phyloP scores from a whole-genome alignment of 2,113 vertebrate genomes.

The Notechis scutatus region DNA sequence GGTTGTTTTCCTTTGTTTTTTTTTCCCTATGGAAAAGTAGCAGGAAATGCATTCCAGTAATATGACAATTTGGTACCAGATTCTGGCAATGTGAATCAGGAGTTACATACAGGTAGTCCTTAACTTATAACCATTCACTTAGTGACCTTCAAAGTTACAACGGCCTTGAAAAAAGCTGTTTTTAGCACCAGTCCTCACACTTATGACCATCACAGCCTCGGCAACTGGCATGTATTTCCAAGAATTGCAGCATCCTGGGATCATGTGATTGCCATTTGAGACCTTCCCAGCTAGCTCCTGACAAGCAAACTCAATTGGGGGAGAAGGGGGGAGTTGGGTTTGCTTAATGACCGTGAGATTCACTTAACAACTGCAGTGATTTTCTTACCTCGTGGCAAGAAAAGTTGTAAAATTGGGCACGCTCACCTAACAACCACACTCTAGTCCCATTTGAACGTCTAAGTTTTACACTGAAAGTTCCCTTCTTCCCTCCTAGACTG shows the following conservation, averaged over 20 bases:
- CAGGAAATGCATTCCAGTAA: background rate
- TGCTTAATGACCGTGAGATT: background rate
- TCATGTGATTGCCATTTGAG: background rate
- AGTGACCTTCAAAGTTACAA: background rate
- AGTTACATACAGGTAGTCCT: background rate
- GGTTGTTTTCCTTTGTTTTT: background rate
- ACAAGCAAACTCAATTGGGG: background rate
- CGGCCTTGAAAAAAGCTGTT: background rate
- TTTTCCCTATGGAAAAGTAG: background rate
- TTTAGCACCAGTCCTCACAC: background rate
- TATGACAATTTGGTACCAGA: background rate
- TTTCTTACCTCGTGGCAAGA: background rate
- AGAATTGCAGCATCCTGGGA: background rate
- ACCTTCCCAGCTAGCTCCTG: background rate
- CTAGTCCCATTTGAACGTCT: background rate
- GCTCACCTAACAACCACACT: background rate
- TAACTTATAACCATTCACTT: background rate
- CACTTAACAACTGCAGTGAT: background rate
- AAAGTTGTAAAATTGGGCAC: background rate
- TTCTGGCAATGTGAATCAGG: background rate
- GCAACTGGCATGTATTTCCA: background rate
- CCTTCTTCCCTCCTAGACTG: constrained; percentile 62
- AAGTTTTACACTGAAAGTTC: background rate
- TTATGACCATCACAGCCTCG: background rate
- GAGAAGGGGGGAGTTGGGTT: background rate